A percentile compares a stretch with the other conserved stretches of the same genome.
phyloP scores from a whole-genome alignment of 2,888 invertebrate genomes.

The Cecidostiba fungosa region DNA sequence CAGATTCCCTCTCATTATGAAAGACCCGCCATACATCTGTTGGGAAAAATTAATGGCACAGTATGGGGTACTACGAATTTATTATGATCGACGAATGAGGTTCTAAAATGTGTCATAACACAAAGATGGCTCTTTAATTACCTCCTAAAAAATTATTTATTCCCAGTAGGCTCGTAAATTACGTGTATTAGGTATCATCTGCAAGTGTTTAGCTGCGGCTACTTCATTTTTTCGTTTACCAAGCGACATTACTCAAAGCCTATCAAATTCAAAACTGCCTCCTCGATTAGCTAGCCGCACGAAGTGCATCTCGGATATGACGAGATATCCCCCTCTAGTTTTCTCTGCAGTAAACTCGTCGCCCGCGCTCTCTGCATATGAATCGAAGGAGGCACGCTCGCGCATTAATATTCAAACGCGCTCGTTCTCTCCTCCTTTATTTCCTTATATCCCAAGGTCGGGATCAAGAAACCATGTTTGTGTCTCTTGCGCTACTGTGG shows the following conservation, averaged over 20 bases:
- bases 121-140: slow-evolving; percentile 12
- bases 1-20: not conserved
- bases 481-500: slow-evolving; percentile 45
- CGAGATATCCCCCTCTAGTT: not conserved
- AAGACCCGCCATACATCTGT: not conserved
- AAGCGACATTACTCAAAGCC: slow-evolving; percentile 18
- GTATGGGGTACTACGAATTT: not conserved
- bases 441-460: slow-evolving; percentile 59
- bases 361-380: slow-evolving; percentile 21
- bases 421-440: slow-evolving; percentile 51
- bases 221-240: not conserved
- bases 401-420: slow-evolving; percentile 61
- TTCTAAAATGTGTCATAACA: slow-evolving; percentile 27
- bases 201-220: not conserved
- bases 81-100: slow-evolving; percentile 5
- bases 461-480: slow-evolving; percentile 10
- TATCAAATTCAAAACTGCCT: slow-evolving; percentile 10
- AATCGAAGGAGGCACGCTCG: slow-evolving; percentile 36
- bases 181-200: not conserved
- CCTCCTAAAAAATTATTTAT: slow-evolving; percentile 9
- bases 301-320: slow-evolving; percentile 33
- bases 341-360: slow-evolving; percentile 19
- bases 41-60: slow-evolving; percentile 2
- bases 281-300: slow-evolving; percentile 17
- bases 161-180: not conserved